Percentiles rank a stretch among this genome's conserved stretches.
Evolutionary conservation across 92 coral and sea anemone species (phyloP).

Genomic region (Epizoanthus scotinus): DNA sequence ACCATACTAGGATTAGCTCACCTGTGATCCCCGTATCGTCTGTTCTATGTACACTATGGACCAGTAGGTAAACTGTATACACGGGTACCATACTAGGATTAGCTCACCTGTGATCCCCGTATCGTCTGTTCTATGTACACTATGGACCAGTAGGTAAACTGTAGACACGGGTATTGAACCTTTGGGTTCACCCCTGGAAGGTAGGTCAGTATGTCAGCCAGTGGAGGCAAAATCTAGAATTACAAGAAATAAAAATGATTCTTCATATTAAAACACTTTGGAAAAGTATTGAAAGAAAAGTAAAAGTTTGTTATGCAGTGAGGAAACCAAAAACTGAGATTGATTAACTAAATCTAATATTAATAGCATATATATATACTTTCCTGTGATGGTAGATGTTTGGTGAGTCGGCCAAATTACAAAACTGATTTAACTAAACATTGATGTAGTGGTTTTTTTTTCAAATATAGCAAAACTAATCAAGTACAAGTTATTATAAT

Average conservation of each 20-base stretch:
- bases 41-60: slow-evolving; percentile 47
- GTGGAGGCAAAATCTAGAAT: slow-evolving; percentile 90
- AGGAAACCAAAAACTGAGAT: too few relatives aligned
- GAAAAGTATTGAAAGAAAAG: background rate
- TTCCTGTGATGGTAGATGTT: too few relatives aligned
- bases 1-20: slow-evolving; percentile 6
- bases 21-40: slow-evolving; percentile 6
- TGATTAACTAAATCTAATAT: too few relatives aligned
- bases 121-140: slow-evolving; percentile 90
- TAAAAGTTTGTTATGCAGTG: background rate
- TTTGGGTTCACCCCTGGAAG: slow-evolving; percentile 86
- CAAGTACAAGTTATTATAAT: too few relatives aligned
- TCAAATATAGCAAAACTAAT: too few relatives aligned
- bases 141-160: slow-evolving; percentile 92
- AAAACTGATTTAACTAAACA: too few relatives aligned
- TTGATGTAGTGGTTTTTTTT: too few relatives aligned
- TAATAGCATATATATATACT: too few relatives aligned
- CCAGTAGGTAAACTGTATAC: slow-evolving; percentile 83
- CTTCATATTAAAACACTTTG: background rate
- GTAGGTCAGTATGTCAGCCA: slow-evolving; percentile 83
- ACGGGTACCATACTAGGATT: background rate
- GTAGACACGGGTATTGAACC: slow-evolving; percentile 88
- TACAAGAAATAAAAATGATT: background rate
- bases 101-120: slow-evolving; percentile 82
- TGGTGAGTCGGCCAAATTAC: too few relatives aligned